Evolutionary conservation across 2,113 vertebrate species (phyloP), one percentile per base, ranked within the genome.

Genomic region (Sarotherodon lohbergeri): DNA sequence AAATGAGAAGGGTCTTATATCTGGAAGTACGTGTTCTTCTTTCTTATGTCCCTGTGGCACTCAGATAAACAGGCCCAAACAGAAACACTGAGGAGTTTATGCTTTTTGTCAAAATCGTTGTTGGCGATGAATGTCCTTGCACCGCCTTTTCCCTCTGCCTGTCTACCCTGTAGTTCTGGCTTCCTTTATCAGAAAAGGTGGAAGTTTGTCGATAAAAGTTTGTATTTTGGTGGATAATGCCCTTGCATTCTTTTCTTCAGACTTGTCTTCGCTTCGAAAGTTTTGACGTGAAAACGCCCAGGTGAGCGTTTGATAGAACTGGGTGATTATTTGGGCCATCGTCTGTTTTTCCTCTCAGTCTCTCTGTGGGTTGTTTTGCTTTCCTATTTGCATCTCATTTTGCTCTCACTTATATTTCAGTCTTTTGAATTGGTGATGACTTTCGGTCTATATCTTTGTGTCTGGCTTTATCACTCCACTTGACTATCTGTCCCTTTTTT

Each of bases 331-430:
- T 81, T 82, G 34, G 56, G 46, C 50, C 76, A 61, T 63, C 19
- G 6, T 48, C 54, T 71, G 29, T 43, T 85, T 89, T 87, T 81
- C 55, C n/a, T 73, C 29, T 63, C 89, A 19, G 9, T 32, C 59
- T 36, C 41, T 78, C 22, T 79, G 29, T 66, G 84, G 83, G 80
- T 36, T 83, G 36, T 29, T 76, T 19, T 46, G n/a, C 43, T 43
- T 63, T 54, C 59, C 63, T 41, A 81, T 91, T 92, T 86, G 71
- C 81, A 81, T 83, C 81, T 91, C 55, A 68, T 91, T 91, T 89
- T 41, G 19, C 22, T 86, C 83, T 43, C 22, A 52, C 73, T 83
- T 79, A n/a, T 32, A 86, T 55, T 86, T 71, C 13, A n/a, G 34
- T 41, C 52, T 55, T 88, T 87, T 41, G 84, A 90, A 56, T 86